A percentile compares a stretch with the other conserved stretches of the same genome.
These are phyloP conservation scores for Agonopterix subpropinquella DNA, from an alignment of 2,888 invertebrate genomes.

Conservation along the genomic window DNA sequence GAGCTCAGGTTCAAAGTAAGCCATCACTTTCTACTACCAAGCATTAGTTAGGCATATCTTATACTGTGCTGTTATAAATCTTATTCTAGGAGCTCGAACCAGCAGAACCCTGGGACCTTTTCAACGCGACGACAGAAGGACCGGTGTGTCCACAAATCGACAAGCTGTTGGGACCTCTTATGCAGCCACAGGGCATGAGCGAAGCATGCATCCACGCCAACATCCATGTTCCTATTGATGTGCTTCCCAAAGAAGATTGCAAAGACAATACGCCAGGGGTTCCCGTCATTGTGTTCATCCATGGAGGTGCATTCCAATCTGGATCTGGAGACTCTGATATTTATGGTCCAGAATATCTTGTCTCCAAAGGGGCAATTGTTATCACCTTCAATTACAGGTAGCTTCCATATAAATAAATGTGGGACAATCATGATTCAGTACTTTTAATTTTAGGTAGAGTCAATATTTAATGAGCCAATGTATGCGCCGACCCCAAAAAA, in stretches of 20 bases:
- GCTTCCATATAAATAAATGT: too few relatives aligned
- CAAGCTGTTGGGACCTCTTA: constrained; percentile 42
- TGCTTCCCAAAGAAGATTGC: constrained; percentile 20
- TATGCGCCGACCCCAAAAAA: too few relatives aligned
- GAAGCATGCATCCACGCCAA: constrained; percentile 60
- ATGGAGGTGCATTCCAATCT: constrained; percentile 59
- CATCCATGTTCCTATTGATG: constrained; percentile 47
- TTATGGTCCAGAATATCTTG: constrained; percentile 56
- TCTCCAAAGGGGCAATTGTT: constrained; percentile 38
- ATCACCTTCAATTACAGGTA: too few relatives aligned
- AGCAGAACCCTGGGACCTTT: constrained; percentile 64
- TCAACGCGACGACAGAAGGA: constrained; percentile 74
- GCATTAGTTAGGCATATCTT: not conserved
- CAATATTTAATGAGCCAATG: not conserved
- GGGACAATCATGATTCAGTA: constrained; percentile 42
- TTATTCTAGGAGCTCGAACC: constrained; percentile 68
- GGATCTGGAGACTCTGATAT: constrained; percentile 57
- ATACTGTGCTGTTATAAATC: not conserved
- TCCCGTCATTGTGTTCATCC: constrained; percentile 59
- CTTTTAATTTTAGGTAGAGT: constrained; percentile 60
- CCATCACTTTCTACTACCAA: not conserved
- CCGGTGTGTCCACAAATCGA: constrained; percentile 78
- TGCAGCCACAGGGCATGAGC: constrained; percentile 31
- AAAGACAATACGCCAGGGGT: constrained; percentile 17
- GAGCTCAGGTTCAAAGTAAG: constrained; percentile 52